Conservation (phyloP, 2,888 invertebrate species). For the Andrena dorsata region DNA sequence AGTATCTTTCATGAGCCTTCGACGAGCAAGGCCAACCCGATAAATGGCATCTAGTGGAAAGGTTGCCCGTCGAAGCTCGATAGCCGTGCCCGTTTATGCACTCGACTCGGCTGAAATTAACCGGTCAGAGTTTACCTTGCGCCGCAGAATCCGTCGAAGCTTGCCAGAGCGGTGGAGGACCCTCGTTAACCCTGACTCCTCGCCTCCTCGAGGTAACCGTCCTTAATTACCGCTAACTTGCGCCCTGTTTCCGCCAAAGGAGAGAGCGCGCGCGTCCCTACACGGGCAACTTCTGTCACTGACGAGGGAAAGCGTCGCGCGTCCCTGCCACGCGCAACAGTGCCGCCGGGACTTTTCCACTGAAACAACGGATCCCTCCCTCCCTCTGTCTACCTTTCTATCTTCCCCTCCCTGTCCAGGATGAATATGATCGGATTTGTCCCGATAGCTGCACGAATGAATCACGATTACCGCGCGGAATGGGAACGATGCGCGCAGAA, state of each 20-base stretch:
- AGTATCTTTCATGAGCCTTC: not conserved
- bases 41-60: conserved; percentile 21
- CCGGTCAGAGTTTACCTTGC: conserved; percentile 67
- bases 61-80: conserved; percentile 16
- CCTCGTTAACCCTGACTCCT: conserved; percentile 72
- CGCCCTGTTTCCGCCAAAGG: conserved; percentile 49
- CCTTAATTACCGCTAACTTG: conserved; percentile 69
- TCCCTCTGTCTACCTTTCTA: not conserved
- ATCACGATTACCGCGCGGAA: conserved; percentile 71
- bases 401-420: conserved; percentile 21
- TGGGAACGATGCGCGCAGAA: conserved; percentile 65
- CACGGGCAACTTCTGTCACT: not conserved
- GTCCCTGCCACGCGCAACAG: no score
- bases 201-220: conserved; percentile 57
- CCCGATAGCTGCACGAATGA: conserved; percentile 60
- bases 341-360: conserved; percentile 1
- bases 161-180: conserved; percentile 48
- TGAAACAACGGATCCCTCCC: not conserved
- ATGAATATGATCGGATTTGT: conserved; percentile 63
- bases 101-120: conserved; percentile 62
- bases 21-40: conserved; percentile 9
- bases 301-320: not conserved
- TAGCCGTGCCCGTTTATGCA: conserved; percentile 37
- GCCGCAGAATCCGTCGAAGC: conserved; percentile 62
- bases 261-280: conserved; percentile 5